Base-by-base conservation (phyloP, 2,113 vertebrate genomes). In the Hydrochoerus hydrochaeris region DNA sequence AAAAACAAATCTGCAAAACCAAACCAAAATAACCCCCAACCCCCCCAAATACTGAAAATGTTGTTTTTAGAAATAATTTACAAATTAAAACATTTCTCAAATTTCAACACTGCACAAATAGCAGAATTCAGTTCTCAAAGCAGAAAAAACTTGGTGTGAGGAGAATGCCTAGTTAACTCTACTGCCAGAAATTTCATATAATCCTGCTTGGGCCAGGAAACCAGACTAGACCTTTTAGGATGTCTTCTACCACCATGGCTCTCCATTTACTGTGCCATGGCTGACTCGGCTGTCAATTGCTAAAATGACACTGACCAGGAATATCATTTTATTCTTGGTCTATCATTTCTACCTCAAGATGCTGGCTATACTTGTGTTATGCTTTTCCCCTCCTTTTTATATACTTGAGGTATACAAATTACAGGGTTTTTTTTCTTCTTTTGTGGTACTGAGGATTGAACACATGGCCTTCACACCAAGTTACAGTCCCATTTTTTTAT, bases 31-130 rank as follows among this genome's bases (percentile, higher is more conserved):
- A 57, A 57, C 54, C 54, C 54, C 17, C 11, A 52, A 52, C 3
- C 12, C 52, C 52, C 52, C 52, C 54, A 88, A 90, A 95, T 28
- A 73, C 8, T 85, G 35, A 10, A 65, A 82, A 88, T 65, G n/a
- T 78, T 90, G 19, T 96, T 96, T 87, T 90, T 85, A 80, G 80
- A 93, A 91, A 73, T 77, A 83, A 62, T 52, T 95, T 58, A 95
- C 75, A 83, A 75, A 90, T 86, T 38, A 84, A 92, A 86, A 87
- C 54, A 90, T 46, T 82, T 26, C 65, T 96, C 16, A 38, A 78
- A 92, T 2, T 35, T n/a, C 4, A 91, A 2, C 85, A 93, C 78
- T 97, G 94, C 41, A 95, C 28, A 83, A 95, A 62, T 46, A 93
- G 38, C 80, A 28, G 38, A 94, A 88, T 75, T 58, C 10, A 89